Evolutionary conservation across 2,113 vertebrate species (phyloP), one percentile per base, ranked within the genome.

Genomic region (Orycteropus afer): DNA sequence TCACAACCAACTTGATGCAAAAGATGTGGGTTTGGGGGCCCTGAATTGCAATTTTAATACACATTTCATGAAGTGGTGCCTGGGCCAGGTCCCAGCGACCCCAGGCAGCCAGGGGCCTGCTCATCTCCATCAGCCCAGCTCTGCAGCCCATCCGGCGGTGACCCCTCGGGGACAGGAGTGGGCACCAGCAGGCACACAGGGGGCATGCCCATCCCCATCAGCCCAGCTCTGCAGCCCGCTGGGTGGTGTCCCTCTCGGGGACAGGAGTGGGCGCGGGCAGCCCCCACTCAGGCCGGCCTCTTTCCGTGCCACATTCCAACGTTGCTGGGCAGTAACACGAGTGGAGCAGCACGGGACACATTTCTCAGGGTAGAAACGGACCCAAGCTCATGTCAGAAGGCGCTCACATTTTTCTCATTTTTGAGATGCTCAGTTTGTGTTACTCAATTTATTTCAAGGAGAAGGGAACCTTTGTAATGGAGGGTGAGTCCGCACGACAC

Each of bases 351-450:
- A 3, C 63, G 93, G 12, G 69, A 85, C 88, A 91, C 96, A 95
- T 94, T 94, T 89, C 85, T 67, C 63, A 87, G 49, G 79, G 45
- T 25, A 90, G 0, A 47, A 65, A 63, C n/a, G n/a, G 89, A 88
- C 67, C 71, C 81, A 86, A 84, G 86, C 57, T 86, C 67, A 73
- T 95, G 85, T 86, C 45, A 79, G n/a, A 96, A 69, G 77, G 74
- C 17, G n/a, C n/a, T 97, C 74, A 84, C 87, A 97, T 98, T 98
- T 61, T 83, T 95, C 61, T 27, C 91, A 98, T 98, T 95, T 94
- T 94, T 73, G 90, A 95, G 76, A 98, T 98, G 91, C 96, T 95
- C 84, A 71, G 86, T 95, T 85, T 97, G 65, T 53, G 42, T 91
- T 90, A 29, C 49, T 95, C 89, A 74, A 74, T 86, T 83, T 57